Percentiles rank a stretch among this genome's conserved stretches.
Evolutionary conservation across 2,888 invertebrate genomes (phyloP).

Genomic region (Lottia scabra): DNA sequence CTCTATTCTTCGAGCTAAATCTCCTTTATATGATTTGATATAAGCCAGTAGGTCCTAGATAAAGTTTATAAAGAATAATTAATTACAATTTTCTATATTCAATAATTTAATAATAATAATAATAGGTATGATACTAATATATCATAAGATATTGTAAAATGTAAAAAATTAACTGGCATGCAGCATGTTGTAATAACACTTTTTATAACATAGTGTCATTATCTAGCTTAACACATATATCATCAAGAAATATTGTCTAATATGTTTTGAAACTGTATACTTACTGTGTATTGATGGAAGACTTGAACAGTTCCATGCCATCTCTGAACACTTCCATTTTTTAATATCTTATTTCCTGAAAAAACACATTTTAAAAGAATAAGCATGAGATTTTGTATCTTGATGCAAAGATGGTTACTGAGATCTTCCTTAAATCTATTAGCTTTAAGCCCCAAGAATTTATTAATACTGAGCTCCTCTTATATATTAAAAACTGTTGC

Average conservation of each 20-base stretch:
- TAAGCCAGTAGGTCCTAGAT: constrained; percentile 55
- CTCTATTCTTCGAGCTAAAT: constrained; percentile 34
- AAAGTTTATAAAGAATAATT: neutral
- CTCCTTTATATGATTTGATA: constrained; percentile 46
- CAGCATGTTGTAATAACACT: neutral
- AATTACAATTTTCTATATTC: too few relatives aligned
- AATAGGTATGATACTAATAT: too few relatives aligned
- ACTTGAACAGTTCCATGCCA: constrained; percentile 49
- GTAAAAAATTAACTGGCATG: too few relatives aligned
- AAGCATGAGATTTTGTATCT: too few relatives aligned
- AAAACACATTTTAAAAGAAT: too few relatives aligned
- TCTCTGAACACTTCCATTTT: constrained; percentile 45
- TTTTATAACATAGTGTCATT: neutral
- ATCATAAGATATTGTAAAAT: too few relatives aligned
- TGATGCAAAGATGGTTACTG: too few relatives aligned
- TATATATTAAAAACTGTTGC: too few relatives aligned
- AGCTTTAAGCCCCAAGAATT: too few relatives aligned
- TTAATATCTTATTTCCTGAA: constrained; percentile 38
- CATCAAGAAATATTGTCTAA: neutral
- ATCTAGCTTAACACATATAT: neutral
- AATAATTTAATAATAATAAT: neutral
- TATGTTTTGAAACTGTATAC: neutral
- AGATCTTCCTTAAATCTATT: too few relatives aligned
- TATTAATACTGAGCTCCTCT: too few relatives aligned
- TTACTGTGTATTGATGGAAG: constrained; percentile 44